These are phyloP conservation scores for Camponotus fellah DNA, from an alignment of 2,888 invertebrate species.

Conservation along the genomic window DNA sequence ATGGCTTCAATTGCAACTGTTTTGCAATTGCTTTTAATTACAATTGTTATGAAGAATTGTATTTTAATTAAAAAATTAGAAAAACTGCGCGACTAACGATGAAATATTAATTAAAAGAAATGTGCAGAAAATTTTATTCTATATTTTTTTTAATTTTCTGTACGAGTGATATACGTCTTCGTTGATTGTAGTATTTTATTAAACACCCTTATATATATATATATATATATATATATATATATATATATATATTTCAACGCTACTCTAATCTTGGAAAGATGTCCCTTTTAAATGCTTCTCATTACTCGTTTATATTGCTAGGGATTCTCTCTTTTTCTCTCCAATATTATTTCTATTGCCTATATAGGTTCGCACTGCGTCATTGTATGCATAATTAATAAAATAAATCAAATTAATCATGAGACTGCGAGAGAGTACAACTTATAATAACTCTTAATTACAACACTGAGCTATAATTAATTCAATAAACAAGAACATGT, in stretches of 20 bases:
- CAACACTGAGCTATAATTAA: conserved; percentile 12
- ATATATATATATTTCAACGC: background rate
- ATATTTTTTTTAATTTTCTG: background rate
- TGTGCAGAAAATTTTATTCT: background rate
- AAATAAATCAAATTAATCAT: conserved; percentile 19
- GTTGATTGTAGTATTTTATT: background rate
- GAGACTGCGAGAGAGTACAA: background rate
- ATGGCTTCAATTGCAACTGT: background rate
- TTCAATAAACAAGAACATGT: conserved; percentile 21
- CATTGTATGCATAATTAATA: background rate
- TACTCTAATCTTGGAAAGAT: background rate
- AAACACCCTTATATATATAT: background rate
- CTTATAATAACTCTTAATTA: background rate
- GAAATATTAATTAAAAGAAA: conserved; percentile 10
- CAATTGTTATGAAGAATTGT: background rate
- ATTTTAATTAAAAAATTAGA: background rate
- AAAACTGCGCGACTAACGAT: background rate
- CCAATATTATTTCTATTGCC: background rate
- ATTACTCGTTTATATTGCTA: conserved; percentile 27
- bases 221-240: too few relatives aligned
- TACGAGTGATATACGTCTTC: background rate
- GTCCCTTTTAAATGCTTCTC: conserved; percentile 25
- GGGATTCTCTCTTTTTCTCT: conserved; percentile 21
- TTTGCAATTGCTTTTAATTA: background rate
- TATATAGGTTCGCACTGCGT: background rate